Evolutionary conservation across 1,140 invertebrate species (phyloP), one percentile per base, ranked within the genome.

Genomic region (Nomia melanderi): DNA sequence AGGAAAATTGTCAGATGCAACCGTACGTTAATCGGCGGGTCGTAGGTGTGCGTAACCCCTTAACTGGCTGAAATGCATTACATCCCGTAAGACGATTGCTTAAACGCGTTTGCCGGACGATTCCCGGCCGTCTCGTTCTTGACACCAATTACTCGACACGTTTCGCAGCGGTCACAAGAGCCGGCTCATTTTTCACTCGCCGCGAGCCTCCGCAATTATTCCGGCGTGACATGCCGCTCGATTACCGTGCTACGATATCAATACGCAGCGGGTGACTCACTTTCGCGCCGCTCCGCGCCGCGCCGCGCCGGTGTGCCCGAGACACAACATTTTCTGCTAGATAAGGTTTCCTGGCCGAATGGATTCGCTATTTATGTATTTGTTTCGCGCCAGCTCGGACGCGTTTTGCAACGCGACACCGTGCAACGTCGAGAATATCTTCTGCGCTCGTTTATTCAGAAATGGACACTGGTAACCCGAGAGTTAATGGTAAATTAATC

Each of bases 61-160:
- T 83, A 83, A 83, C 82, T 75, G 71, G 41, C 60, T 82, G 50
- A 82, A 83, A 82, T 82, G 76, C 82, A 82, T 83, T 79, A 83
- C 82, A 83, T 83, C 82, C 82, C 82, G 82, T 83, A 82, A 82
- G 82, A 71, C 60, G 76, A 72, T 83, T 73, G 81, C 76, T 82
- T 69, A 83, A 83, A 82, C 63, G 33, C 75, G 70, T 82, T 82
- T 65, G 75, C 77, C 63, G 41, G 47, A 72, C 79, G 59, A 72
- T 74, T 65, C 59, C 53, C 31, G 41, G 47, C 20, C 62, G 36
- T 25, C 67, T 72, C 53, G 77, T 79, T 79, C 77, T 84, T 73
- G 72, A 79, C 72, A 77, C 72, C 62, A 62, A 71, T 82, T 75
- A 82, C 60, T 83, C 71, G 73, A 75, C 47, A 57, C 65, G 56